Evolutionary conservation across 2,888 invertebrate genomes (phyloP).

Genomic region (Malachius bipustulatus): DNA sequence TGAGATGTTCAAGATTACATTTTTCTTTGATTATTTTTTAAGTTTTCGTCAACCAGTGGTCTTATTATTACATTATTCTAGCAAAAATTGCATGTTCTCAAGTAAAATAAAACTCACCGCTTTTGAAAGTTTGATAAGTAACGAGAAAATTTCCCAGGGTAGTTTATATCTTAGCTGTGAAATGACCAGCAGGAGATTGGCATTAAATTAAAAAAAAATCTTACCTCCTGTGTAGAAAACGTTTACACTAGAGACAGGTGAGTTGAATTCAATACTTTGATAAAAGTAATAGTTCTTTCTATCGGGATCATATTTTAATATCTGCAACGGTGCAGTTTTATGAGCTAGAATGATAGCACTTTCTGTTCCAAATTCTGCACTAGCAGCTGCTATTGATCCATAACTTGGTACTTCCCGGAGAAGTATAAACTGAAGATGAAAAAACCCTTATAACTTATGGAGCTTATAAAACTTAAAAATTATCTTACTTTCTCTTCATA

Average conservation of each 20-base stretch:
- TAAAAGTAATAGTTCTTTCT: conserved; percentile 31
- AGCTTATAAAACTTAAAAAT: too few species aligned
- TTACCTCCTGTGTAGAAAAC: conserved; percentile 31
- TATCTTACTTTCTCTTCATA: too few species aligned
- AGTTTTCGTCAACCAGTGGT: neutral
- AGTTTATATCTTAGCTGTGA: too few species aligned
- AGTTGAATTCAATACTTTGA: conserved; percentile 28
- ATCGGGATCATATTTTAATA: conserved; percentile 29
- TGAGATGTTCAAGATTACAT: too few species aligned
- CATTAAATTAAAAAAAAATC: too few species aligned
- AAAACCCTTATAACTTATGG: too few species aligned
- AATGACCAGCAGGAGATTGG: too few species aligned
- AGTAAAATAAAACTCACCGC: too few species aligned
- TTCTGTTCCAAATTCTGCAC: conserved; percentile 26
- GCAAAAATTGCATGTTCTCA: too few species aligned
- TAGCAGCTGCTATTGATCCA: conserved; percentile 27
- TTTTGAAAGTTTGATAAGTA: too few species aligned
- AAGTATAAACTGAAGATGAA: conserved; percentile 28
- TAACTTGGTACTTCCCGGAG: conserved; percentile 25
- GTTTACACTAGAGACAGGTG: conserved; percentile 26
- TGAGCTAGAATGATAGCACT: conserved; percentile 30
- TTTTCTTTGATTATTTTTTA: too few species aligned
- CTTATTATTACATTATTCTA: conserved; percentile 7
- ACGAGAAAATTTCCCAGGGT: too few species aligned
- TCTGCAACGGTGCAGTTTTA: conserved; percentile 24